A percentile compares a stretch with the other conserved stretches of the same genome.
These are phyloP conservation scores for Coelinius sp. DNA, from an alignment of 2,888 invertebrate species.

Conservation along the genomic window DNA sequence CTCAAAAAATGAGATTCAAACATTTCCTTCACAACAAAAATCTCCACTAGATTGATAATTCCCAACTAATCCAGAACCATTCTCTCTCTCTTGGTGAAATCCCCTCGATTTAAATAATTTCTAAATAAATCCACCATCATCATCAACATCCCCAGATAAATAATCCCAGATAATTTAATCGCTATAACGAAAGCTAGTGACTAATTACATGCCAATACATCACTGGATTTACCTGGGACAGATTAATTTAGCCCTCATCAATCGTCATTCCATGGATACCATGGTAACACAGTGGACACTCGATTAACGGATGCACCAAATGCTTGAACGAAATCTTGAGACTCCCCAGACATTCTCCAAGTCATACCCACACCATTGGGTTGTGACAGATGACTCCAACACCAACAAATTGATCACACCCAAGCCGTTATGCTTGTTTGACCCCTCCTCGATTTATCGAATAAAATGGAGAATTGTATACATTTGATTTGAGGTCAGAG, in stretches of 20 bases:
- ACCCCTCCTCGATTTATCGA: neutral
- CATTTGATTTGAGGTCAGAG: constrained; percentile 10
- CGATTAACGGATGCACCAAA: constrained; percentile 22
- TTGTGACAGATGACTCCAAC: constrained; percentile 18
- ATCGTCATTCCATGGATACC: constrained; percentile 19
- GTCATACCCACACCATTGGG: constrained; percentile 4
- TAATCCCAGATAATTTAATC: neutral
- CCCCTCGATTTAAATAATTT: neutral
- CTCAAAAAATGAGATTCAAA: no score
- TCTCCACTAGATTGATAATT: no score
- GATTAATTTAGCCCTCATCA: constrained; percentile 12
- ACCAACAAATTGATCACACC: constrained; percentile 18
- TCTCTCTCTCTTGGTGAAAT: no score
- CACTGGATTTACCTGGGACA: neutral
- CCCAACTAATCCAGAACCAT: no score
- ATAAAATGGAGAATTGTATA: constrained; percentile 25
- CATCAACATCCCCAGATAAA: neutral
- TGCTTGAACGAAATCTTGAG: neutral
- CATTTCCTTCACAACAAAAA: no score
- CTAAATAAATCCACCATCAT: neutral
- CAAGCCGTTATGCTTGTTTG: constrained; percentile 3
- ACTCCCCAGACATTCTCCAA: constrained; percentile 7
- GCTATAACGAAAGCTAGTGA: neutral
- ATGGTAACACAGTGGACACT: constrained; percentile 3
- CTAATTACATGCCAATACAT: neutral